phyloP scores from a whole-genome alignment of 2,113 vertebrate species.

The Eubucco bourcierii region DNA sequence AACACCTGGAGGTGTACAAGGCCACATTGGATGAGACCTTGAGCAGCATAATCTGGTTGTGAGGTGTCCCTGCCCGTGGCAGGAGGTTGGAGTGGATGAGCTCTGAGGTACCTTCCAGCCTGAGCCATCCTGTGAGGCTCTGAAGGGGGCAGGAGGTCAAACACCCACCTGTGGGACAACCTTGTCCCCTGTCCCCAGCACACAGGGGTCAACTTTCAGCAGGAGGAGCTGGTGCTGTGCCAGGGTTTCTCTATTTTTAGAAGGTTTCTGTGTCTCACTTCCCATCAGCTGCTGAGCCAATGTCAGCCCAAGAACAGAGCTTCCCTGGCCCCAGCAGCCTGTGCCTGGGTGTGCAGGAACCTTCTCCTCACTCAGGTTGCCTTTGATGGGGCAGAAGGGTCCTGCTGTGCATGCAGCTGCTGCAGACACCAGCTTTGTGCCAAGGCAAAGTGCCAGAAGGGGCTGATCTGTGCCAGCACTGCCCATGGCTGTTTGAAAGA shows the following conservation, averaged over 20 bases:
- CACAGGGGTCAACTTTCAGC: rapidly evolving
- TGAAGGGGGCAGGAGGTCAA: not conserved
- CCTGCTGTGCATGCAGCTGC: not conserved
- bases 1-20: too few species aligned
- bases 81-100: too few species aligned
- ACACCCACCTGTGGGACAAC: not conserved
- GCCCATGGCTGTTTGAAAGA: not conserved
- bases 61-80: too few species aligned
- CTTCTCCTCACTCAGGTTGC: not conserved
- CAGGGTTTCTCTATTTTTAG: constrained; percentile 51
- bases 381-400: not conserved
- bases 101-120: too few species aligned
- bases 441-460: not conserved
- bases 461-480: not conserved
- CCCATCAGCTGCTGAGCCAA: not conserved
- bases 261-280: constrained; percentile 17
- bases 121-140: too few species aligned
- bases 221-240: not conserved
- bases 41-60: too few species aligned
- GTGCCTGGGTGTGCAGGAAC: not conserved
- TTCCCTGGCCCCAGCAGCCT: rapidly evolving
- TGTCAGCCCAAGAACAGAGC: constrained; percentile 18
- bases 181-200: not conserved
- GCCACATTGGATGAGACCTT: too few species aligned
- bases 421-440: not conserved